A percentile compares a stretch with the other conserved stretches of the same genome.
Evolutionary conservation across 2,113 vertebrate genomes (phyloP).

Genomic region (Porphyrio hochstetteri): DNA sequence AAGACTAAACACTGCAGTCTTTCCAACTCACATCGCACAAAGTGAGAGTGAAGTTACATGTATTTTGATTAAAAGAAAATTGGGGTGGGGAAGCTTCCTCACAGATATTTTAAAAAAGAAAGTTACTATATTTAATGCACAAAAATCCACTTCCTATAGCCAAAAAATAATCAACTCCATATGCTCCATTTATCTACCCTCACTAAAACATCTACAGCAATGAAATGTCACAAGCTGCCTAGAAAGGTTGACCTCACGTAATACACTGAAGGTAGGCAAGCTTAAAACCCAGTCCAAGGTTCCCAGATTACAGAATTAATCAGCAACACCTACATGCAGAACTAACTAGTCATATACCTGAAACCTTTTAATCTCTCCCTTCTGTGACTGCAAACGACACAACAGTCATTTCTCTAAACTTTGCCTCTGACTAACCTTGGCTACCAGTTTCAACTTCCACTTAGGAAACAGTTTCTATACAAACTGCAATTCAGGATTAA

Average conservation of each 20-base stretch:
- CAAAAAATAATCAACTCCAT: slow-evolving; percentile 30
- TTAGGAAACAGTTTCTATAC: background rate
- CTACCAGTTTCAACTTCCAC: background rate
- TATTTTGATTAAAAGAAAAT: background rate
- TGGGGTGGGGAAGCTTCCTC: background rate
- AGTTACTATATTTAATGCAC: slow-evolving; percentile 23
- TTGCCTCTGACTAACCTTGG: background rate
- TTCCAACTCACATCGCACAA: background rate
- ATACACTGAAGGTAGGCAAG: background rate
- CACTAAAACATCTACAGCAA: background rate
- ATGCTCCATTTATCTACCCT: background rate
- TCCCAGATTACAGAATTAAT: background rate
- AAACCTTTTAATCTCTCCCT: background rate
- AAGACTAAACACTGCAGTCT: background rate
- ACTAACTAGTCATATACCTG: background rate
- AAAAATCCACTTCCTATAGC: slow-evolving; percentile 36
- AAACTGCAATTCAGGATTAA: background rate
- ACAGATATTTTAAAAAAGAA: slow-evolving; percentile 13
- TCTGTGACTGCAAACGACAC: background rate
- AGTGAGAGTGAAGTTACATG: background rate
- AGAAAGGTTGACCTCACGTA: background rate
- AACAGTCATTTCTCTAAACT: background rate
- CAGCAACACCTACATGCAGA: background rate
- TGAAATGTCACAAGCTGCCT: background rate
- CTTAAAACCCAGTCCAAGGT: background rate